Conservation (phyloP, 2,113 vertebrate genomes). For the Xenopus laevis region DNA sequence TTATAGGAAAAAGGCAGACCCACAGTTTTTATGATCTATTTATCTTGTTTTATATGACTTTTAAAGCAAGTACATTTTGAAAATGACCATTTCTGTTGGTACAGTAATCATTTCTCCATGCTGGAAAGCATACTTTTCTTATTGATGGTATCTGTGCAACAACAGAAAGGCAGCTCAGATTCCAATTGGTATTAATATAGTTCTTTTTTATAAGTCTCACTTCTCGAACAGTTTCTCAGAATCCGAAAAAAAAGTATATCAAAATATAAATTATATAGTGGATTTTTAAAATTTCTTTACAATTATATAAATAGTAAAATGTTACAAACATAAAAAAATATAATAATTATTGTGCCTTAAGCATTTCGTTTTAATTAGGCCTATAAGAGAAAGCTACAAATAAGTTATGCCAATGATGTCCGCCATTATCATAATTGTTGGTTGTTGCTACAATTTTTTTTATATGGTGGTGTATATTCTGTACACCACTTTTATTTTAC, state of each 20-base stretch:
- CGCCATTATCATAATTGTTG: too few species aligned
- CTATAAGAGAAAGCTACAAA: too few species aligned
- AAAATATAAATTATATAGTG: too few species aligned
- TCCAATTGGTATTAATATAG: conserved; percentile 7
- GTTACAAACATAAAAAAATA: too few species aligned
- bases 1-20: conserved; percentile 6
- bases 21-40: conserved; percentile 18
- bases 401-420: too few species aligned
- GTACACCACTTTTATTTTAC: too few species aligned
- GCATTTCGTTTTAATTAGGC: too few species aligned
- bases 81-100: conserved; percentile 19
- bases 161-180: not conserved
- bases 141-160: conserved; percentile 1
- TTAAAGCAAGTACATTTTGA: conserved; percentile 22
- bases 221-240: conserved; percentile 1
- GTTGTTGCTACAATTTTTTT: too few species aligned
- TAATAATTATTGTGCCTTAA: too few species aligned
- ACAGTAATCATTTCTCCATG: conserved; percentile 8
- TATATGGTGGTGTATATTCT: too few species aligned
- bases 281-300: too few species aligned
- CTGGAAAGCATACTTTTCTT: conserved; percentile 10
- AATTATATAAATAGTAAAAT: too few species aligned
- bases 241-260: not conserved
- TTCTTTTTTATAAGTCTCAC: not conserved
- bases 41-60: conserved; percentile 30